These are phyloP conservation scores for Drosophila mojavensis DNA, from an alignment of 1,140 invertebrate genomes.

Conservation along the genomic window DNA sequence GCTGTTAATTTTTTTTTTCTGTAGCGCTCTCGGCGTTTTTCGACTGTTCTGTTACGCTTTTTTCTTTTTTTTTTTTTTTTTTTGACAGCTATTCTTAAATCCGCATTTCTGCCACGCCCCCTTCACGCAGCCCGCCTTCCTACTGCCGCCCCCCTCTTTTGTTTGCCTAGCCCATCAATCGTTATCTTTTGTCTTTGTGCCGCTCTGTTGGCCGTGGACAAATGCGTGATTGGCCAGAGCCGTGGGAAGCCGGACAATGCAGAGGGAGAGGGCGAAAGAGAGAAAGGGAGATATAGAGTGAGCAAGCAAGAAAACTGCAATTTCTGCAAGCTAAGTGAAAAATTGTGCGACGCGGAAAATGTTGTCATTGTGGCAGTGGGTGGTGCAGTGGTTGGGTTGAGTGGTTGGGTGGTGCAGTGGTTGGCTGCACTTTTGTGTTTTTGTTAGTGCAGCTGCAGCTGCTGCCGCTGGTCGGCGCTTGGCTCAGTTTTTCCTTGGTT, in stretches of 20 bases:
- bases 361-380: slow-evolving; percentile 39
- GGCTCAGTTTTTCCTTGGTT: neutral
- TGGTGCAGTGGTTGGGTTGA: neutral
- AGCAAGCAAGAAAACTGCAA: slow-evolving; percentile 22
- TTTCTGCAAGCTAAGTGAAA: slow-evolving; percentile 51
- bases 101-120: neutral
- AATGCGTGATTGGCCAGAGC: slow-evolving; percentile 73
- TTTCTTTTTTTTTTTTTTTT: slow-evolving; percentile 3
- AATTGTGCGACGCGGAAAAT: slow-evolving; percentile 49
- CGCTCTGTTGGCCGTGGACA: slow-evolving; percentile 45
- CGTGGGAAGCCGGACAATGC: slow-evolving; percentile 46
- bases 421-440: slow-evolving; percentile 26
- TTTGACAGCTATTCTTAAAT: slow-evolving; percentile 37
- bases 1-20: slow-evolving; percentile 18
- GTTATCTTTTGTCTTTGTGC: slow-evolving; percentile 54
- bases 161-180: slow-evolving; percentile 17
- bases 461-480: slow-evolving; percentile 32
- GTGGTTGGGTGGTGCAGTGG: slow-evolving; percentile 11
- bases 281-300: slow-evolving; percentile 7
- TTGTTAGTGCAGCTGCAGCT: slow-evolving; percentile 37
- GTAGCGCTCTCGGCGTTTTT: slow-evolving; percentile 18
- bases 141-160: neutral
- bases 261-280: neutral
- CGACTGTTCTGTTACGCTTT: slow-evolving; percentile 37
- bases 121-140: no score